phyloP scores from a whole-genome alignment of 2,888 invertebrate genomes.

The Rotaria socialis region DNA sequence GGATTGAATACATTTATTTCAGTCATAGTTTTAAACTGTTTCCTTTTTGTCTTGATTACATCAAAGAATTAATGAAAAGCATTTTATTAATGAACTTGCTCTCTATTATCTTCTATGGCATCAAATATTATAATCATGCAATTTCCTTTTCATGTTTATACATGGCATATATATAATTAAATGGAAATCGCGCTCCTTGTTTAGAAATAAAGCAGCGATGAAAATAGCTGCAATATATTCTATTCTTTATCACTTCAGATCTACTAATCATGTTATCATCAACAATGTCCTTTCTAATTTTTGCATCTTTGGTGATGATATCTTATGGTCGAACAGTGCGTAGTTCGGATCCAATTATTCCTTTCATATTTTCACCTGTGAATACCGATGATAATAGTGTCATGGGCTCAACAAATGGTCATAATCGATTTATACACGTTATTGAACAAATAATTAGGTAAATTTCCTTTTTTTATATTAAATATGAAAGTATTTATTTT shows the following conservation, averaged over 20 bases:
- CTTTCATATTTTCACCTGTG: background rate
- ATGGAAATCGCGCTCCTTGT: background rate
- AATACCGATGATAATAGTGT: background rate
- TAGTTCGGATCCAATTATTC: background rate
- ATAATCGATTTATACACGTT: background rate
- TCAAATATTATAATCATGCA: background rate
- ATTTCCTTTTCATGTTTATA: background rate
- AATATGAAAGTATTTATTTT: background rate
- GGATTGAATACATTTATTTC: background rate
- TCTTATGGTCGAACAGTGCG: background rate
- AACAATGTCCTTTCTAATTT: background rate
- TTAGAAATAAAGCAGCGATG: background rate
- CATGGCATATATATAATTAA: background rate
- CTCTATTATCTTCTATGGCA: background rate
- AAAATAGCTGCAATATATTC: background rate
- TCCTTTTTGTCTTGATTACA: background rate
- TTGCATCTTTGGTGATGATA: background rate
- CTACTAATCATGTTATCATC: background rate
- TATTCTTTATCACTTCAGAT: background rate
- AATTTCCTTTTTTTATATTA: background rate
- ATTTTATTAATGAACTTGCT: background rate
- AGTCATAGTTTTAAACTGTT: background rate
- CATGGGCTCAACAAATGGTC: background rate
- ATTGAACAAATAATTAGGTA: constrained; percentile 3
- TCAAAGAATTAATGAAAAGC: background rate